These are phyloP conservation scores for Porites lobata DNA, from an alignment of 92 coral and sea anemone species.

Conservation along the genomic window DNA sequence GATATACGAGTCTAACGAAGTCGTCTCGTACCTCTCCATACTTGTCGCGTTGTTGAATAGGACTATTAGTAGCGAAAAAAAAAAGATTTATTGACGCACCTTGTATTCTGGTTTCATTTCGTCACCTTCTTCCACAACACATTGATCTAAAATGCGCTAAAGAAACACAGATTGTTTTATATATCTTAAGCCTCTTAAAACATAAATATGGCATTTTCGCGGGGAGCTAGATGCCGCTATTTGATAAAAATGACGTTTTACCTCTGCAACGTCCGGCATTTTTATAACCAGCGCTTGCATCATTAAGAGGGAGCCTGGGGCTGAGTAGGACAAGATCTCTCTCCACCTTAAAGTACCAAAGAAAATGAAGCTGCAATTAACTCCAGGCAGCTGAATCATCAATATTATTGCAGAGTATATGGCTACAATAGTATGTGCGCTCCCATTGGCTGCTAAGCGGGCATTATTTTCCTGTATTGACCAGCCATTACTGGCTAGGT, in stretches of 20 bases:
- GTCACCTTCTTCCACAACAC: conserved; percentile 77
- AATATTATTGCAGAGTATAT: too few relatives aligned
- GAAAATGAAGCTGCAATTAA: background rate
- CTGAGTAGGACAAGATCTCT: conserved; percentile 71
- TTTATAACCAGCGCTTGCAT: conserved; percentile 75
- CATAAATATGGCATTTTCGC: too few relatives aligned
- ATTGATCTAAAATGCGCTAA: conserved; percentile 85
- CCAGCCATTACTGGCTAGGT: too few relatives aligned
- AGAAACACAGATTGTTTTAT: background rate
- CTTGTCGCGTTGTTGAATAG: too few relatives aligned
- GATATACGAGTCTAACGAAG: too few relatives aligned
- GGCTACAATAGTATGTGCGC: too few relatives aligned
- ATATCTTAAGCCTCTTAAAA: background rate
- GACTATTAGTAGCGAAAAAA: too few relatives aligned
- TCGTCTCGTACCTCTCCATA: too few relatives aligned
- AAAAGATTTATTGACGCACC: conserved; percentile 31
- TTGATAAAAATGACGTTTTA: background rate
- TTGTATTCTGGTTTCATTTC: conserved; percentile 74
- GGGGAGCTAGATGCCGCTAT: too few relatives aligned
- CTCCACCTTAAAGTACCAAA: conserved; percentile 65
- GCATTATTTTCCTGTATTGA: too few relatives aligned
- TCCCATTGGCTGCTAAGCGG: too few relatives aligned
- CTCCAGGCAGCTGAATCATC: too few relatives aligned
- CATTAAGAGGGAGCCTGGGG: conserved; percentile 67
- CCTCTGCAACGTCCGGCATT: conserved; percentile 92